phyloP scores from a whole-genome alignment of 2,113 vertebrate genomes.

The Platysternon megacephalum region DNA sequence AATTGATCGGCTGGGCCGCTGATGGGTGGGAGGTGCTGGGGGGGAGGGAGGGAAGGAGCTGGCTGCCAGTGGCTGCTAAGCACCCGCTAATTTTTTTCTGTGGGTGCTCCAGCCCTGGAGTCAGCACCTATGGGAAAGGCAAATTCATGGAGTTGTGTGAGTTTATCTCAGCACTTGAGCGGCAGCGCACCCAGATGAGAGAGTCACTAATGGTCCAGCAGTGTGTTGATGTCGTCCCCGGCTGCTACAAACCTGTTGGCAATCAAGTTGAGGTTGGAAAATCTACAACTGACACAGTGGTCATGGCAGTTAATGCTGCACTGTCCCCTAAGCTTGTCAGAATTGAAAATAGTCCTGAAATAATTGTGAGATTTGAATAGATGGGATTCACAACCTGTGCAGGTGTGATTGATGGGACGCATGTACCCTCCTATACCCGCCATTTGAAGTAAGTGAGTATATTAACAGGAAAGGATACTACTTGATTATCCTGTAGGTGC shows the following conservation, averaged over 20 bases:
- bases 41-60: too few species aligned
- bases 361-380: accelerated
- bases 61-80: too few species aligned
- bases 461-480: too few species aligned
- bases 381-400: neutral
- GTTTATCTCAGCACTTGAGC: neutral
- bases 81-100: too few species aligned
- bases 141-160: neutral
- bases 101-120: too few species aligned
- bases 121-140: neutral
- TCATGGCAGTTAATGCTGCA: accelerated
- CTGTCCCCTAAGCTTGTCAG: neutral
- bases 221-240: neutral
- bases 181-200: neutral
- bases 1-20: too few species aligned
- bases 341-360: neutral
- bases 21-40: too few species aligned
- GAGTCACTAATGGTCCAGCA: neutral
- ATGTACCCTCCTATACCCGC: neutral
- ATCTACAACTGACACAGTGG: accelerated
- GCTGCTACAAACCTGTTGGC: neutral
- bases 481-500: neutral
- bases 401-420: neutral
- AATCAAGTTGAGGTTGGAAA: accelerated
- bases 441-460: too few species aligned